Percentiles rank a stretch among this genome's conserved stretches.
Evolutionary conservation across 2,113 vertebrate species (phyloP).

Genomic region (Myocastor coypus): DNA sequence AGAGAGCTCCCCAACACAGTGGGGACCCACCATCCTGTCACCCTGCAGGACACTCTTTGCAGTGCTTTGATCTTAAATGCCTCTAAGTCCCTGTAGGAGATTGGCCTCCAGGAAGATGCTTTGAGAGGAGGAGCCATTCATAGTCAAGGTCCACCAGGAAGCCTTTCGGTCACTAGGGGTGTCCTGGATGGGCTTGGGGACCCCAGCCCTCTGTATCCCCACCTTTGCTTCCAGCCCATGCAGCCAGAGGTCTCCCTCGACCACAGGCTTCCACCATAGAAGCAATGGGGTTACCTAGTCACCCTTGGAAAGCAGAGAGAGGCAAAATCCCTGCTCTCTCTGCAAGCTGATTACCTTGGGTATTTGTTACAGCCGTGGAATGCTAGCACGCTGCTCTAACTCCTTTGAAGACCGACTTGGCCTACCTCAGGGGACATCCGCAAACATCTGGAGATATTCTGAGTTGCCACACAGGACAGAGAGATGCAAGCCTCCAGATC

Average conservation of each 20-base stretch:
- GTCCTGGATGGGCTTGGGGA: too few species aligned
- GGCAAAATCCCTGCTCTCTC: not conserved
- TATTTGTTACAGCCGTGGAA: not conserved
- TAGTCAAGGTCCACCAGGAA: not conserved
- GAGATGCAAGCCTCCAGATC: too few species aligned
- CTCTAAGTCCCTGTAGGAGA: rapidly evolving
- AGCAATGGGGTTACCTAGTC: not conserved
- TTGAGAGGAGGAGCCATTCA: too few species aligned
- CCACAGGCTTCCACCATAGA: not conserved
- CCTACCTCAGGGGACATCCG: not conserved
- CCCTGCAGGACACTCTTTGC: not conserved
- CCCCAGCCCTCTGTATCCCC: too few species aligned
- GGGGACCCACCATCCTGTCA: not conserved
- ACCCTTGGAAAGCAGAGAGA: not conserved
- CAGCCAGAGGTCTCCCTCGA: not conserved
- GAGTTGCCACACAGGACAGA: not conserved
- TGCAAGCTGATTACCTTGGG: not conserved
- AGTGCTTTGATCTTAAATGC: not conserved
- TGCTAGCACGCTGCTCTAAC: not conserved
- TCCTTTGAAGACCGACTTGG: not conserved
- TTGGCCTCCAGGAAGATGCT: not conserved
- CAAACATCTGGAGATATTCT: not conserved
- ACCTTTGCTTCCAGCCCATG: not conserved
- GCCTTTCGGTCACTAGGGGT: not conserved
- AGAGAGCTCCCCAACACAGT: rapidly evolving